A percentile compares a stretch with the other conserved stretches of the same genome.
Conservation (phyloP, 2,888 invertebrate species). For the Caenorhabditis doughertyi region DNA sequence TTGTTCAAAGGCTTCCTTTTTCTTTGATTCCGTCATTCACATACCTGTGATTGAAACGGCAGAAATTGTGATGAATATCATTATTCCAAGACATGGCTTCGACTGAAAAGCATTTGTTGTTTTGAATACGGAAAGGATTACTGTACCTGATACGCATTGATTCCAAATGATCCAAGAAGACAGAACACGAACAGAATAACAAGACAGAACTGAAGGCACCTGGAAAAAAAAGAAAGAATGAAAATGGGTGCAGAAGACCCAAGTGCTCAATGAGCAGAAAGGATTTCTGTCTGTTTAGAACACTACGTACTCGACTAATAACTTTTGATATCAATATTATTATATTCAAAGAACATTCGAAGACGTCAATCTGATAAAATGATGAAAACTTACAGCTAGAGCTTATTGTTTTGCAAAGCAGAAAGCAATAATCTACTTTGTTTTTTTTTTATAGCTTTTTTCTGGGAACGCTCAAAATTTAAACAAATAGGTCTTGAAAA, state of each 20-base stretch:
- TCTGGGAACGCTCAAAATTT: too few relatives aligned
- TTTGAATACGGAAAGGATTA: background rate
- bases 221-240: conserved; percentile 3
- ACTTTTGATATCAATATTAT: conserved; percentile 7
- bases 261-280: conserved; percentile 38
- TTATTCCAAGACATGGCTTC: conserved; percentile 63
- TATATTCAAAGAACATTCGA: conserved; percentile 8
- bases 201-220: conserved; percentile 66
- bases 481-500: background rate
- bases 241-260: conserved; percentile 44
- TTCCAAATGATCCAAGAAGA: conserved; percentile 67
- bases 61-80: conserved; percentile 61
- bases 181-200: conserved; percentile 69
- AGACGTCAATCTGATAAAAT: conserved; percentile 20
- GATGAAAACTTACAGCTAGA: too few relatives aligned
- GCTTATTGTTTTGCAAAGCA: too few relatives aligned
- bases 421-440: too few relatives aligned
- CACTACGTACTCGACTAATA: conserved; percentile 10
- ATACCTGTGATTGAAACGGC: conserved; percentile 58
- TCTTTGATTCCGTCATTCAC: conserved; percentile 7
- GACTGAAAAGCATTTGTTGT: conserved; percentile 47
- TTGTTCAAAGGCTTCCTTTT: conserved; percentile 34
- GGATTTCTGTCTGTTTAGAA: conserved; percentile 22
- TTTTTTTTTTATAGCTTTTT: too few relatives aligned
- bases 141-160: conserved; percentile 75